Conservation (phyloP, 2,113 vertebrate species). For the human (Homo sapiens) region DNA sequence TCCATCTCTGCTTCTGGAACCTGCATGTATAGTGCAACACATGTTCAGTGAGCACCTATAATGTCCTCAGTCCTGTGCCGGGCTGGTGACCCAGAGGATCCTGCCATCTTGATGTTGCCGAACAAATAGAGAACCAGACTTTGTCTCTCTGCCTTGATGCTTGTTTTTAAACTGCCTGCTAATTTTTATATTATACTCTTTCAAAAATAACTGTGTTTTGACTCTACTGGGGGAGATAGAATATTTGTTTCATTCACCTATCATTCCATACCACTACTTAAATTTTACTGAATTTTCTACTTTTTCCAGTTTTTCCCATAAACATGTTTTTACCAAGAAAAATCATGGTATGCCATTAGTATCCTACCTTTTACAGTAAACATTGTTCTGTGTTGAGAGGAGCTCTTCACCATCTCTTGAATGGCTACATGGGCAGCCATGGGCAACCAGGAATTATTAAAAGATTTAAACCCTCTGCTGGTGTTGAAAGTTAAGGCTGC, state of each 20-base stretch:
- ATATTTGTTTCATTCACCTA: not conserved
- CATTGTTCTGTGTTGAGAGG: not conserved
- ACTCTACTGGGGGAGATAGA: not conserved
- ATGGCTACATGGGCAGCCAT: not conserved
- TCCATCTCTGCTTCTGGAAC: not conserved
- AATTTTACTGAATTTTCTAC: not conserved
- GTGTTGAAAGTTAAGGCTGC: not conserved
- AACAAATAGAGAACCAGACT: not conserved
- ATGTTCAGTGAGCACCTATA: rapidly evolving
- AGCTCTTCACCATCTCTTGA: not conserved
- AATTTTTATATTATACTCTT: not conserved
- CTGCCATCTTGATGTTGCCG: not conserved
- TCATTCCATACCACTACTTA: not conserved
- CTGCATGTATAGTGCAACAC: not conserved
- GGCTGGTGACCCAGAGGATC: not conserved
- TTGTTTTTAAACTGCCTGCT: not conserved
- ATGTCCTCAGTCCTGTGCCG: not conserved
- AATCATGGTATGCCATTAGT: not conserved
- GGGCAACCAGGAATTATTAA: not conserved
- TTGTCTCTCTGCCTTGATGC: not conserved
- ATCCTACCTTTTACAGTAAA: not conserved
- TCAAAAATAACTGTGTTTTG: not conserved
- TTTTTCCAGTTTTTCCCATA: not conserved
- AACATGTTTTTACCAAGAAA: not conserved
- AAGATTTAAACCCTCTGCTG: not conserved